Percentiles rank a stretch among this genome's conserved stretches.
Conservation (phyloP, 53 echinoderm and acorn worm genomes). For the Zoroaster sp. region DNA sequence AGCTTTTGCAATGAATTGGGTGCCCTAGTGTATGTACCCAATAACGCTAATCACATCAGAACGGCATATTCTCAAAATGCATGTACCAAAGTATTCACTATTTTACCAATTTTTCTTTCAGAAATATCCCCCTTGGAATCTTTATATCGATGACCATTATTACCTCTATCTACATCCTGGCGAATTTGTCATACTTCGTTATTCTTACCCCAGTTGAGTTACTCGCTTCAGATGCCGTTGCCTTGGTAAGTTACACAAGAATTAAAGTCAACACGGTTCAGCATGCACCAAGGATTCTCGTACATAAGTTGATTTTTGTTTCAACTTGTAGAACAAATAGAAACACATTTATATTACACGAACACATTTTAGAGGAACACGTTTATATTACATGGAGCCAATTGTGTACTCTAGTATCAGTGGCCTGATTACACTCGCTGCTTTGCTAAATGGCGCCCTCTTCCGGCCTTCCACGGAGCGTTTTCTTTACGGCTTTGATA, state of each 20-base stretch:
- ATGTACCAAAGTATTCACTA: background rate
- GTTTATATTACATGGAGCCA: too few species aligned
- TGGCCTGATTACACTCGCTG: too few species aligned
- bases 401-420: too few species aligned
- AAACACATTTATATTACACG: too few species aligned
- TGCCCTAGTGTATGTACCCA: too few species aligned
- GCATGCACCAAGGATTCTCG: too few species aligned
- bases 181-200: constrained; percentile 75
- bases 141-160: constrained; percentile 60
- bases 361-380: too few species aligned
- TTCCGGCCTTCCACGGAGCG: background rate
- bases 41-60: background rate
- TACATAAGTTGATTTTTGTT: too few species aligned
- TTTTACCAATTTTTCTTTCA: constrained; percentile 3
- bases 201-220: constrained; percentile 67
- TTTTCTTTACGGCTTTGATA: background rate
- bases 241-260: constrained; percentile 84
- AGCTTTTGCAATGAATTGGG: too few species aligned
- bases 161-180: constrained; percentile 56
- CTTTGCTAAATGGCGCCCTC: too few species aligned
- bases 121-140: constrained; percentile 71
- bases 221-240: constrained; percentile 71
- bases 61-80: background rate
- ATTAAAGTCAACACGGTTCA: too few species aligned
- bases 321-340: too few species aligned